A percentile compares a stretch with the other conserved stretches of the same genome.
Evolutionary conservation across 2,113 vertebrate species (phyloP).

Genomic region (Takifugu flavidus): DNA sequence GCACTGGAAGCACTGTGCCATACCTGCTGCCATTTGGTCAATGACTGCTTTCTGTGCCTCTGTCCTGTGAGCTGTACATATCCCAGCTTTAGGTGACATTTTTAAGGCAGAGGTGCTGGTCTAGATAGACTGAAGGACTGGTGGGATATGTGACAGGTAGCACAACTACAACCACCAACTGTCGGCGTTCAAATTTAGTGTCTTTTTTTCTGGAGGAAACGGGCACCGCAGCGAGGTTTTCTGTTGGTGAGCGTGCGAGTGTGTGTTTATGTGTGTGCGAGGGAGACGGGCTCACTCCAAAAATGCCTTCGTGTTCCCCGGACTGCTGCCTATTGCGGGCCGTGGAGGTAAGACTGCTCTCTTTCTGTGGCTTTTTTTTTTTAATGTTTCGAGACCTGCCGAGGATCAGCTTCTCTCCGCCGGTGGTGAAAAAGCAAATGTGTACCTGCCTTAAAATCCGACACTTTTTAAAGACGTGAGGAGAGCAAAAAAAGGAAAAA

Average conservation of each 20-base stretch:
- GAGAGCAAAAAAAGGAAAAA: slow-evolving; percentile 17
- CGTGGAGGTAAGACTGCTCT: slow-evolving; percentile 82
- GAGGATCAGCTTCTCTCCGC: slow-evolving; percentile 21
- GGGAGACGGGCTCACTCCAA: slow-evolving; percentile 69
- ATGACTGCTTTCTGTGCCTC: slow-evolving; percentile 34
- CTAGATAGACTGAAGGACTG: slow-evolving; percentile 46
- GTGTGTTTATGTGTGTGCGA: slow-evolving; percentile 24
- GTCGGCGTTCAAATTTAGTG: slow-evolving; percentile 30
- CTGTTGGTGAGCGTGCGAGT: slow-evolving; percentile 21
- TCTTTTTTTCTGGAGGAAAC: slow-evolving; percentile 40
- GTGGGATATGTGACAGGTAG: slow-evolving; percentile 54
- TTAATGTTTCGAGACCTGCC: slow-evolving; percentile 10
- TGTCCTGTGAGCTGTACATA: slow-evolving; percentile 33
- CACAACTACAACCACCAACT: slow-evolving; percentile 50
- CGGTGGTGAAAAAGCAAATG: slow-evolving; percentile 13
- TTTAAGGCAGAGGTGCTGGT: slow-evolving; percentile 8
- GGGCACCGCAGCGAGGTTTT: slow-evolving; percentile 24
- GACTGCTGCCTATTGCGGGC: slow-evolving; percentile 87
- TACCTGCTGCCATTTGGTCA: slow-evolving; percentile 58
- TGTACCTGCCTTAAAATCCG: slow-evolving; percentile 26
- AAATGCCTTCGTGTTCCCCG: slow-evolving; percentile 91
- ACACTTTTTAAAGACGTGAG: slow-evolving; percentile 30
- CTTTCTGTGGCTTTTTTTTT: slow-evolving; percentile 31
- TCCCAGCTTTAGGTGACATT: slow-evolving; percentile 20
- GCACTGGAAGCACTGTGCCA: slow-evolving; percentile 53